Conservation (phyloP, 2,888 invertebrate genomes). For the Tillus elongatus region DNA sequence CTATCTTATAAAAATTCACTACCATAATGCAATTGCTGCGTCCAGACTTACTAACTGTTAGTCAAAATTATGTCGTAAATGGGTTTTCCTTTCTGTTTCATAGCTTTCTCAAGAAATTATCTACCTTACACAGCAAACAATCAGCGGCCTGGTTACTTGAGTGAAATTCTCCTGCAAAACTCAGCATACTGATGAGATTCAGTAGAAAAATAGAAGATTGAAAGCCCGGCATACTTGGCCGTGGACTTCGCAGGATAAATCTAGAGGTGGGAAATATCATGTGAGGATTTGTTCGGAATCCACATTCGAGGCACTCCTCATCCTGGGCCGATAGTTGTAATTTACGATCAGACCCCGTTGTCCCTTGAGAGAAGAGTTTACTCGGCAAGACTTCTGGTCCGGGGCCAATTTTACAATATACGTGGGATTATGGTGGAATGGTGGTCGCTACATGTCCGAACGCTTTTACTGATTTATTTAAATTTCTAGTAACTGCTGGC, state of each 20-base stretch:
- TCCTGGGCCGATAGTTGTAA: conserved; percentile 29
- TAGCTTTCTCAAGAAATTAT: no score
- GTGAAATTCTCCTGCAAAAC: no score
- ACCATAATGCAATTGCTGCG: no score
- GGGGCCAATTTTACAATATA: conserved; percentile 28
- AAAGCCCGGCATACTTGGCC: conserved; percentile 17
- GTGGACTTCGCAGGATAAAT: conserved; percentile 25
- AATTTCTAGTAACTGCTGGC: conserved; percentile 9
- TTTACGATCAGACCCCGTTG: conserved; percentile 25
- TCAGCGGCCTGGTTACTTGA: no score
- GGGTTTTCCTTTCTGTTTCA: no score
- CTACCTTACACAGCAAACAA: no score
- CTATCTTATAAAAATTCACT: no score
- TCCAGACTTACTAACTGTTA: no score
- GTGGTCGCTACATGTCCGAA: neutral
- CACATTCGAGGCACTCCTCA: conserved; percentile 32
- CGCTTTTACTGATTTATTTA: conserved; percentile 10
- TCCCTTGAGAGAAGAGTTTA: conserved; percentile 27
- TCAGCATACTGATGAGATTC: no score
- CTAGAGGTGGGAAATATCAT: conserved; percentile 34
- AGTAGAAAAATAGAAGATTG: conserved; percentile 17
- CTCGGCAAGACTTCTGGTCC: conserved; percentile 24
- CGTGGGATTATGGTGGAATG: conserved; percentile 22
- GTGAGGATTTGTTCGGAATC: conserved; percentile 34
- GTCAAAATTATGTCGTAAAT: no score